These are phyloP conservation scores for Scyliorhinus canicula DNA, from an alignment of 2,797 vertebrate genomes.

Conservation along the genomic window DNA sequence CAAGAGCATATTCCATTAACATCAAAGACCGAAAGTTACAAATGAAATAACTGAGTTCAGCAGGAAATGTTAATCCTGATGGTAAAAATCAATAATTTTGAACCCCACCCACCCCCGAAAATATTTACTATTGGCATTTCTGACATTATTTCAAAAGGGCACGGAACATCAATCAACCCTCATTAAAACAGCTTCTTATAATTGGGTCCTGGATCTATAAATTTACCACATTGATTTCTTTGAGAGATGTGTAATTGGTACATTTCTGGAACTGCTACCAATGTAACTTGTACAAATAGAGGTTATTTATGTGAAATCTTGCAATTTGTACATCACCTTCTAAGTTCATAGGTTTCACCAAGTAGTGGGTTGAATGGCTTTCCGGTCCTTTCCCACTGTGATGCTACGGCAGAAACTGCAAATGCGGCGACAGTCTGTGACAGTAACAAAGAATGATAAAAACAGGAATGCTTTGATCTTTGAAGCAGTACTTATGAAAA, in stretches of 20 bases:
- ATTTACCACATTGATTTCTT: not conserved
- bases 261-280: too few relatives aligned
- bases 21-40: not conserved
- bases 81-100: not conserved
- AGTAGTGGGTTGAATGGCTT: conserved; percentile 95
- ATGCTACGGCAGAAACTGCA: conserved; percentile 91
- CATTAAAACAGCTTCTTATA: not conserved
- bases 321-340: conserved; percentile 63
- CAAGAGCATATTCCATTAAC: not conserved
- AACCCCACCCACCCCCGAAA: not conserved
- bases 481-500: not conserved
- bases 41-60: not conserved
- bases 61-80: not conserved
- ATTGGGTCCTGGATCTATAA: not conserved
- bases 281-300: not conserved
- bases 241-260: too few relatives aligned
- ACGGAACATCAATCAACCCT: not conserved
- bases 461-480: not conserved
- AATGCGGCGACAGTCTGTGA: conserved; percentile 85
- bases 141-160: not conserved
- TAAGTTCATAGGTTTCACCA: conserved; percentile 90
- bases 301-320: not conserved
- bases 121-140: not conserved
- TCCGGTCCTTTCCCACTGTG: conserved; percentile 96
- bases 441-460: not conserved